phyloP scores from a whole-genome alignment of 2,888 invertebrate species.

The Agonum fuliginosum region DNA sequence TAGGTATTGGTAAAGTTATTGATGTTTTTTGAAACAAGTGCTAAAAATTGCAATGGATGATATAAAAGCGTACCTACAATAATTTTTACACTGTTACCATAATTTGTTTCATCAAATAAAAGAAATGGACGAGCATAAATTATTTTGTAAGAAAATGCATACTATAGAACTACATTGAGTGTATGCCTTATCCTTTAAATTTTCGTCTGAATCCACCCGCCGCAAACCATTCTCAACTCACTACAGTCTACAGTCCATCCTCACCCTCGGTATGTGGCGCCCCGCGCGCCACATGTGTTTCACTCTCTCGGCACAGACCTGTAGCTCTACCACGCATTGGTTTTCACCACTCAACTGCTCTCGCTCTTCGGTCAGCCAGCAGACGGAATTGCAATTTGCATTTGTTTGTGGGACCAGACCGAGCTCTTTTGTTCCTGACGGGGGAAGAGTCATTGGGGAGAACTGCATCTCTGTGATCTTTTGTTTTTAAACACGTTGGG shows the following conservation, averaged over 20 bases:
- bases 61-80: too few species aligned
- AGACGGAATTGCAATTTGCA: conserved; percentile 55
- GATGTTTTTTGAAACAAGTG: too few species aligned
- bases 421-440: conserved; percentile 16
- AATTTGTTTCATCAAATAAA: too few species aligned
- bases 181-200: too few species aligned
- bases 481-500: conserved; percentile 17
- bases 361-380: conserved; percentile 1
- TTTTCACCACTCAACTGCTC: not conserved
- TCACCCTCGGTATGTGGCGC: not conserved
- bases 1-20: too few species aligned
- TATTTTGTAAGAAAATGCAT: too few species aligned
- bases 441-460: conserved; percentile 12
- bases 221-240: not conserved
- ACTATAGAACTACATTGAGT: too few species aligned
- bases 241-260: not conserved
- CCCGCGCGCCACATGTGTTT: not conserved
- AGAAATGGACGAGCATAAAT: too few species aligned
- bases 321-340: not conserved
- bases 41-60: too few species aligned
- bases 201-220: too few species aligned
- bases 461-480: not conserved
- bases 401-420: conserved; percentile 49
- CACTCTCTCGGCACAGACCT: not conserved
- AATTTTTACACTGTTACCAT: too few species aligned